These are phyloP conservation scores for Harpalus rufipes DNA, from an alignment of 2,888 invertebrate genomes.

Conservation along the genomic window DNA sequence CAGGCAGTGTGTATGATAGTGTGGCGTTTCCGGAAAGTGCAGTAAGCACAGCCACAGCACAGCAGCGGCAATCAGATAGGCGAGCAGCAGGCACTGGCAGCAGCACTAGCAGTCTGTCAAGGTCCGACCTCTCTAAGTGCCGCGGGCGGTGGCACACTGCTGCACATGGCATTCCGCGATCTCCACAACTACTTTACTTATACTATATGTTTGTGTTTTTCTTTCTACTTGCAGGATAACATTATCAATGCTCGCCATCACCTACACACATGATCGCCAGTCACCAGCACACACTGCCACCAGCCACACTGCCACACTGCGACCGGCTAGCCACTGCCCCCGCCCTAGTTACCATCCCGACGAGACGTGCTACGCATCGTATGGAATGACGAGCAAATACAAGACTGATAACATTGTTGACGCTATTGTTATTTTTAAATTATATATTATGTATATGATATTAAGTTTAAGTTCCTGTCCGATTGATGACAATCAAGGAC, in stretches of 20 bases:
- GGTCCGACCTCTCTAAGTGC: slow-evolving; percentile 67
- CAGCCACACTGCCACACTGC: slow-evolving; percentile 62
- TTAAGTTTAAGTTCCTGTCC: slow-evolving; percentile 74
- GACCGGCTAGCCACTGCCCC: slow-evolving; percentile 67
- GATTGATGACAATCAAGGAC: slow-evolving; percentile 63
- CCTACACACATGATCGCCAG: slow-evolving; percentile 27
- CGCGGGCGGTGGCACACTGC: slow-evolving; percentile 63
- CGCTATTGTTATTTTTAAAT: slow-evolving; percentile 76
- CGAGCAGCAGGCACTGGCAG: slow-evolving; percentile 47
- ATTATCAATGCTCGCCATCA: slow-evolving; percentile 28
- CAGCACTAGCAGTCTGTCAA: slow-evolving; percentile 66
- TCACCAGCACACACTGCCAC: slow-evolving; percentile 51
- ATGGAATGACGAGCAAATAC: slow-evolving; percentile 67
- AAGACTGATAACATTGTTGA: slow-evolving; percentile 67
- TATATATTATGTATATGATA: slow-evolving; percentile 73
- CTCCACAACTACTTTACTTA: slow-evolving; percentile 15
- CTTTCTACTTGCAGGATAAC: slow-evolving; percentile 53
- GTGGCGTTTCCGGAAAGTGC: slow-evolving; percentile 67
- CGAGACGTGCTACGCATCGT: slow-evolving; percentile 57
- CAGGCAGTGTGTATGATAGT: slow-evolving; percentile 54
- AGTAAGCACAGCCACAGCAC: slow-evolving; percentile 38
- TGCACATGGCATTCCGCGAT: slow-evolving; percentile 62
- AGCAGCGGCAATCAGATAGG: slow-evolving; percentile 54
- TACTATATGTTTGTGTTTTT: slow-evolving; percentile 44
- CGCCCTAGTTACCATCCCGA: slow-evolving; percentile 66